Base-by-base conservation (phyloP, 2,797 vertebrate species). In the Scarus forsteni region DNA sequence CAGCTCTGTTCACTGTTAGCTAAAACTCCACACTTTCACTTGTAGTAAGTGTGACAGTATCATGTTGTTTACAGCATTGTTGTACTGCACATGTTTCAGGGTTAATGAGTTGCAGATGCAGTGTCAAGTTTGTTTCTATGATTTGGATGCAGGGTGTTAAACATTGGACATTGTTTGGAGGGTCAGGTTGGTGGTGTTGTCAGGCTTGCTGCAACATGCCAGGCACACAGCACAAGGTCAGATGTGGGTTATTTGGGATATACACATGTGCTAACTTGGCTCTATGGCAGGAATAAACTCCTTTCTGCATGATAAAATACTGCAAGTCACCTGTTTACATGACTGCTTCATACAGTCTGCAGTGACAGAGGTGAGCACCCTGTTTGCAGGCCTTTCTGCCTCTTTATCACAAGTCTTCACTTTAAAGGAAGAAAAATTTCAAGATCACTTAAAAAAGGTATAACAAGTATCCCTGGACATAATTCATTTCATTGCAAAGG, bases 51-150 rank as follows among this genome's bases (percentile, higher is more conserved):
- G 80, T 79, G 85, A 88, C 85, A 77, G 73, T 71, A 71, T 73
- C 73, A 66, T 85, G 75, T 83, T 91, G 89, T 90, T 92, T 91
- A 88, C 87, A 57, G 66, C 85, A 75, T 83, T 84, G 87, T 88
- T 84, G 85, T 76, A 74, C 56, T 52, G 63, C 71, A 71, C 77
- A 61, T 85, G 89, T 85, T 81, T 68, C 35, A 49, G 79, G 88
- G 84, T 88, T 93, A 94, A 94, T 90, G 80, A 79, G 74, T 88
- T 69, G 81, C 94, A 95, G 90, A 88, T 92, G 93, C 75, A 51
- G 73, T 10, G 60, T 66, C 59, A 54, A 77, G 80, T 63, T 83
- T 79, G 86, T 88, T 81, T 85, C 68, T 68, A 60, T 59, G 59
- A 73, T 18, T 61, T 77, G 46, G 76, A 77, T 71, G 73, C 54